phyloP scores from a whole-genome alignment of 2,113 vertebrate species.

The Actenoides hombroni region DNA sequence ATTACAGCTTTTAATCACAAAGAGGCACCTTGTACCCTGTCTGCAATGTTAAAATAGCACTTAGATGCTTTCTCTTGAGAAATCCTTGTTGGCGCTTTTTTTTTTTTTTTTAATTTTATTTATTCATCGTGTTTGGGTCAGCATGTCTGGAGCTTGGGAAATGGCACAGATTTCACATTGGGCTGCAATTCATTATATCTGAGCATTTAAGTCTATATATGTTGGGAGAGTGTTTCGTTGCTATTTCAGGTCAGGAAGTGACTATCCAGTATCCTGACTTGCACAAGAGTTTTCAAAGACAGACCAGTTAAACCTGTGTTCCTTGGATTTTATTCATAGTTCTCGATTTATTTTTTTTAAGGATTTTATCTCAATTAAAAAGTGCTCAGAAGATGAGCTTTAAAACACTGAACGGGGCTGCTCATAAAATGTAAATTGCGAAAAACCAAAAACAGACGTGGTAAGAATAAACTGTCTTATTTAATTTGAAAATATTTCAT shows the following conservation, averaged over 20 bases:
- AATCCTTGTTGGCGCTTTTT: not conserved
- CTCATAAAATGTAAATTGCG: not conserved
- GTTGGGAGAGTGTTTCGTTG: not conserved
- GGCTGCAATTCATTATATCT: not conserved
- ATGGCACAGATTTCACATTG: not conserved
- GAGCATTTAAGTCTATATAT: not conserved
- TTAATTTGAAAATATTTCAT: not conserved
- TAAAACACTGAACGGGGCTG: not conserved
- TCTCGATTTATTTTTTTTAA: not conserved
- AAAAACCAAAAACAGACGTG: not conserved
- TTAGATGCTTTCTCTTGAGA: not conserved
- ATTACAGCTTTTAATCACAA: not conserved
- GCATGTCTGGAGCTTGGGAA: constrained; percentile 13
- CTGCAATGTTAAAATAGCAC: not conserved
- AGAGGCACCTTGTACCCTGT: not conserved
- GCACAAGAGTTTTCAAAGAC: not conserved
- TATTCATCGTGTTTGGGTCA: not conserved
- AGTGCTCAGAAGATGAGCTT: not conserved
- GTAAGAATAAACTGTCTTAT: not conserved
- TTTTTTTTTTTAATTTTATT: not conserved
- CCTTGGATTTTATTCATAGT: not conserved
- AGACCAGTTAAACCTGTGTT: not conserved
- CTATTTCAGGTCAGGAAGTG: not conserved
- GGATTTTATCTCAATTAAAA: not conserved
- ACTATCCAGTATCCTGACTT: not conserved